Evolutionary conservation across 2,888 invertebrate genomes (phyloP).

Genomic region (Sphinx pinastri): DNA sequence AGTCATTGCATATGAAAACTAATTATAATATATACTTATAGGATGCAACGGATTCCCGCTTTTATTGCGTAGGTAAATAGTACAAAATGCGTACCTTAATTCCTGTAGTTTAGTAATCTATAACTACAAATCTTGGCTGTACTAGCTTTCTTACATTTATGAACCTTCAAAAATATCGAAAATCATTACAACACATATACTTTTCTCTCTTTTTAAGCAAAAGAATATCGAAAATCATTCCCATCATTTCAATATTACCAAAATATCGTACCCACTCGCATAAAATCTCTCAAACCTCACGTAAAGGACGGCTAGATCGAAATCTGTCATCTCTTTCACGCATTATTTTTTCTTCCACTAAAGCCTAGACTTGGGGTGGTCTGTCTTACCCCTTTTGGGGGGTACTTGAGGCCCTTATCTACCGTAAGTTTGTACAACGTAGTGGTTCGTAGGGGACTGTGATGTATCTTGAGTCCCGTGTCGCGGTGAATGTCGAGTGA

Average conservation of each 20-base stretch:
- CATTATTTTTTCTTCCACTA: slow-evolving; percentile 79
- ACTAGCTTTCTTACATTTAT: too few species aligned
- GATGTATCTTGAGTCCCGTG: slow-evolving; percentile 79
- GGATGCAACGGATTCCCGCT: too few species aligned
- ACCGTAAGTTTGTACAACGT: slow-evolving; percentile 82
- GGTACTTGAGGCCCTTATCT: slow-evolving; percentile 81
- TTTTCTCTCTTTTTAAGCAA: too few species aligned
- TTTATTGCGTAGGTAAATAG: too few species aligned
- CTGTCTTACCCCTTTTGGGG: slow-evolving; percentile 83
- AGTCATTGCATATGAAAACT: too few species aligned
- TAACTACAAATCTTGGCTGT: too few species aligned
- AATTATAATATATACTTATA: too few species aligned
- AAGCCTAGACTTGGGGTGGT: slow-evolving; percentile 77
- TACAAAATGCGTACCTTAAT: too few species aligned
- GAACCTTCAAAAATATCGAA: too few species aligned
- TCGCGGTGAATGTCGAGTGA: slow-evolving; percentile 45
- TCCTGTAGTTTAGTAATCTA: too few species aligned
- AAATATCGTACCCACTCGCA: slow-evolving; percentile 5
- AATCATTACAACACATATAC: too few species aligned
- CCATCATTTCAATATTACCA: not conserved
- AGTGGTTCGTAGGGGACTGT: slow-evolving; percentile 80
- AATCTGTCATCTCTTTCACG: slow-evolving; percentile 58
- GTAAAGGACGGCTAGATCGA: slow-evolving; percentile 39
- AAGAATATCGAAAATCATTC: too few species aligned
- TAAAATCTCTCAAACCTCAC: slow-evolving; percentile 31